Evolutionary conservation across 2,797 vertebrate genomes (phyloP).

Genomic region (Podarcis lilfordi): DNA sequence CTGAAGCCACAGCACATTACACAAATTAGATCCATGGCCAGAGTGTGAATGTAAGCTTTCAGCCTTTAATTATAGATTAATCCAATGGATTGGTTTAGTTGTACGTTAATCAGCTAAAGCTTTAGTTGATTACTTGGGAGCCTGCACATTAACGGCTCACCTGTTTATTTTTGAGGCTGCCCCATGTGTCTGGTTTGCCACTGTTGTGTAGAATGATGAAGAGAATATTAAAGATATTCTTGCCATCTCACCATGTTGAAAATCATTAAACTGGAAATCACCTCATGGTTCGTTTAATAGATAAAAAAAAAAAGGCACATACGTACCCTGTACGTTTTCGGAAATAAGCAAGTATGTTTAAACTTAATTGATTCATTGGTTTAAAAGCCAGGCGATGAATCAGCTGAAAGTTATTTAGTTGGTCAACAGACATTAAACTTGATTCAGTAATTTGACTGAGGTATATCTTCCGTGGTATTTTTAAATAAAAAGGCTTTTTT

Average conservation of each 20-base stretch:
- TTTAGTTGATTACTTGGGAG: background rate
- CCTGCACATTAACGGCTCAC: background rate
- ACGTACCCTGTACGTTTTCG: background rate
- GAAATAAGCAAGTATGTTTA: background rate
- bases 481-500: no score
- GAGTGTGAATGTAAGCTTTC: background rate
- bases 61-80: background rate
- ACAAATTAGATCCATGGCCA: background rate
- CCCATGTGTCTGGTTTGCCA: background rate
- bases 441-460: background rate
- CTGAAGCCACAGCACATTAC: background rate
- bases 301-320: background rate
- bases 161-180: background rate
- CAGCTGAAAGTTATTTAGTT: background rate
- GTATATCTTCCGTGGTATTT: background rate
- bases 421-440: background rate
- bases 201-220: background rate
- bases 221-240: background rate
- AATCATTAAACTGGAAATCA: background rate
- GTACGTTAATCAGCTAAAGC: background rate
- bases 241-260: background rate
- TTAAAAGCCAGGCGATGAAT: background rate
- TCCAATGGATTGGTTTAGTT: background rate
- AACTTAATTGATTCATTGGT: background rate
- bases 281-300: background rate